These are phyloP conservation scores for Artibeus jamaicensis DNA, from an alignment of 2,797 vertebrate species.

Conservation along the genomic window DNA sequence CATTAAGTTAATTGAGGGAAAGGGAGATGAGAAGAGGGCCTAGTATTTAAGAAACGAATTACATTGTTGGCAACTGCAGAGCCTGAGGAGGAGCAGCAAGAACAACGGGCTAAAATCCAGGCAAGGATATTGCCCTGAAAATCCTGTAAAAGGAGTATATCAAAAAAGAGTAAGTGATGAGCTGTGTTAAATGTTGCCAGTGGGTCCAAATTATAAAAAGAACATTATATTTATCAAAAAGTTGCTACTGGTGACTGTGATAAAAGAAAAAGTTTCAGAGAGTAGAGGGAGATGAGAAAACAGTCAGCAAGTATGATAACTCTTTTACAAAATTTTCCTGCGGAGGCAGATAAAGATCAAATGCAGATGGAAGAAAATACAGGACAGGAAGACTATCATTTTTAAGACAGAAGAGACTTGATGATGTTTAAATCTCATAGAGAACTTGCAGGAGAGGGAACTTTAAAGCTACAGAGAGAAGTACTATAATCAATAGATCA, in stretches of 20 bases:
- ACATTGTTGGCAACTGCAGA: background rate
- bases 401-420: conserved; percentile 1
- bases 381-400: background rate
- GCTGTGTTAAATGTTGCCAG: background rate
- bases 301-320: background rate
- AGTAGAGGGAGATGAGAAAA: background rate
- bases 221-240: background rate
- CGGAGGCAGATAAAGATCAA: background rate
- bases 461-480: background rate
- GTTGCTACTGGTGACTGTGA: background rate
- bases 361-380: background rate
- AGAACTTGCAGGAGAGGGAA: background rate
- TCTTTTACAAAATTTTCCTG: background rate
- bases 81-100: background rate
- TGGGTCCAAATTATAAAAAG: background rate
- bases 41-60: background rate
- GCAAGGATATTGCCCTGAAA: background rate
- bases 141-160: background rate
- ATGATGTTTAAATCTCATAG: background rate
- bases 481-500: background rate
- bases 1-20: background rate
- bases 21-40: background rate
- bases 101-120: background rate
- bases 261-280: background rate
- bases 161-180: background rate